Percentiles rank a stretch among this genome's conserved stretches.
Conservation (phyloP, 2,797 vertebrate genomes). For the Okamejei kenojei region DNA sequence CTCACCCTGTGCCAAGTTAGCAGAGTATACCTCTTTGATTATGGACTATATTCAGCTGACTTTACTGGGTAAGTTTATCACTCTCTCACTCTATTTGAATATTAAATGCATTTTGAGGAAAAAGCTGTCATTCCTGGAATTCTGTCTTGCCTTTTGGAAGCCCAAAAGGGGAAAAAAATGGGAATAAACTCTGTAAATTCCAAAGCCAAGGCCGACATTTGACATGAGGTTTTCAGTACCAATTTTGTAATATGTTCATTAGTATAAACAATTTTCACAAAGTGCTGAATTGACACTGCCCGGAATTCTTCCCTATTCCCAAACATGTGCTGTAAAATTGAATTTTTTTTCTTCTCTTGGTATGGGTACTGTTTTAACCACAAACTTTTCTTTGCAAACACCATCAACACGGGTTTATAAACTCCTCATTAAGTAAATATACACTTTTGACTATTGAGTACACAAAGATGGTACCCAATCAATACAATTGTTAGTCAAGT, state of each 20-base stretch:
- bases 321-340: neutral
- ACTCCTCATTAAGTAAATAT: neutral
- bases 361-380: neutral
- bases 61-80: constrained; percentile 84
- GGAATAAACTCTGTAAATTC: neutral
- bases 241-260: neutral
- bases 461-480: neutral
- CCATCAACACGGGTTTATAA: neutral
- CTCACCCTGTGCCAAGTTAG: constrained; percentile 95
- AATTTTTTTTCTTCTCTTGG: neutral
- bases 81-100: neutral
- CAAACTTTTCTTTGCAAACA: neutral
- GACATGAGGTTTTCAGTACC: neutral
- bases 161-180: neutral
- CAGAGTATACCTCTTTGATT: constrained; percentile 95
- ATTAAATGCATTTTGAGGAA: neutral
- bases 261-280: neutral
- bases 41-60: constrained; percentile 96
- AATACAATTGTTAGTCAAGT: neutral
- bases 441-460: neutral
- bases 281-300: neutral
- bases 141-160: neutral
- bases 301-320: neutral
- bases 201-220: neutral
- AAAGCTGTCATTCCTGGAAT: neutral